Evolutionary conservation across 1,140 invertebrate genomes (phyloP).

Genomic region (Hermatobates lingyangjiaoensis): DNA sequence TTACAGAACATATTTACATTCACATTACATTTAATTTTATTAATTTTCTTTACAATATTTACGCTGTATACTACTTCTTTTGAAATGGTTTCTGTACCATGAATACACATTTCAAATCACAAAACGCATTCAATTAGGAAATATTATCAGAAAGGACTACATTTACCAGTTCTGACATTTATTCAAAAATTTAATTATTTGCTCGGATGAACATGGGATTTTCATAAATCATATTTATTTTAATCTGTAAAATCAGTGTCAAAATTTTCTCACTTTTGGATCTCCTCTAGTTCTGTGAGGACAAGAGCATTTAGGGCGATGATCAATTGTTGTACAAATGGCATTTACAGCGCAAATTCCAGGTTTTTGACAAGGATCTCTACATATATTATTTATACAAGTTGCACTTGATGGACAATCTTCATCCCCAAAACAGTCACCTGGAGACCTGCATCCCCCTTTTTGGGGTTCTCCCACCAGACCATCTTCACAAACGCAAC

Average conservation of each 20-base stretch:
- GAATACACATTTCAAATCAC: too few species aligned
- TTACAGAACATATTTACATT: too few species aligned
- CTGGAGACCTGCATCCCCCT: slow-evolving; percentile 48
- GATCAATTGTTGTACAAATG: slow-evolving; percentile 42
- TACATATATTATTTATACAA: slow-evolving; percentile 56
- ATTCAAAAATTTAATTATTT: background rate
- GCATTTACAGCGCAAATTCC: slow-evolving; percentile 52
- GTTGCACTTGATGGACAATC: slow-evolving; percentile 60
- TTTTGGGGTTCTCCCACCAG: slow-evolving; percentile 54
- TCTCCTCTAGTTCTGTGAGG: slow-evolving; percentile 53
- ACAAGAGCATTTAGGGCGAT: slow-evolving; percentile 53
- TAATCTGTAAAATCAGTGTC: background rate
- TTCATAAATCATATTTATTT: background rate
- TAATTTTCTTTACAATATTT: too few species aligned
- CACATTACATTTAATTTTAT: too few species aligned
- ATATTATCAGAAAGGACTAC: too few species aligned
- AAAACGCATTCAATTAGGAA: too few species aligned
- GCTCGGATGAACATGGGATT: background rate
- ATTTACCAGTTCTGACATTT: too few species aligned
- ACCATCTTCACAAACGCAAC: slow-evolving; percentile 53
- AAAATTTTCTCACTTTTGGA: slow-evolving; percentile 28
- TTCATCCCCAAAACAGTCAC: slow-evolving; percentile 56
- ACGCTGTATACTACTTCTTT: too few species aligned
- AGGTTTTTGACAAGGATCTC: slow-evolving; percentile 50
- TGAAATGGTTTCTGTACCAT: too few species aligned